Base-by-base conservation (phyloP, 2,797 vertebrate species). In the Labroides dimidiatus region DNA sequence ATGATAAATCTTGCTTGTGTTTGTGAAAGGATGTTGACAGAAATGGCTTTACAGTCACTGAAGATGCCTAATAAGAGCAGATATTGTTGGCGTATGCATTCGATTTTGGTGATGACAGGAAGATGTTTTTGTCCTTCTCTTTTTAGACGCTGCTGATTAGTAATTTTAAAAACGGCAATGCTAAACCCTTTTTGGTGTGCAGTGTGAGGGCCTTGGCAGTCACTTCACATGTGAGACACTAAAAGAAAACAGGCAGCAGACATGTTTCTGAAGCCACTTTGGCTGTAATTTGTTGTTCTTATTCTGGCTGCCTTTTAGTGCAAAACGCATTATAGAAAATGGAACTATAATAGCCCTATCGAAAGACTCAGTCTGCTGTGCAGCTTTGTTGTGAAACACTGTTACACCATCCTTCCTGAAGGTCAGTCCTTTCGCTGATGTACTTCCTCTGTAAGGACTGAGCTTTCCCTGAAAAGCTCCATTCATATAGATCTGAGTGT, bases 401-500 rank as follows among this genome's bases (percentile, higher is more conserved):
- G 23, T 72, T 70, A 72, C 49, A 57, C 62, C 39, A 27, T 69
- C 42, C 30, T 16, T 77, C 72, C 59, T 68, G 72, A 78, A 77
- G 82, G 73, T 82, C 71, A 72, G 20, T 19, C 41, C 39, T 12
- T 48, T 20, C 16, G 17, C 14, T 17, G 27, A 21, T 20, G 15
- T 56, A 9, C 64, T 49, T 21, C 30, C 4, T 6, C 60, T 45
- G 37, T 37, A 75, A 15, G 66, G 44, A 76, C 23, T 55, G 53
- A 10, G 13, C 42, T 70, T 74, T 78, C 70, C 60, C 49, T 77
- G 56, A 77, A 80, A 77, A 71, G 64, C 64, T 56, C 51, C 30
- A 55, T 82, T 81, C 78, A 56, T 74, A 61, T 55, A 75, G 78
- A 80, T 83, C 69, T 64, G 64, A 75, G 69, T 63, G 60, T 52